Base-by-base conservation (phyloP, 2,797 vertebrate species). In the Aeoliscus strigatus region DNA sequence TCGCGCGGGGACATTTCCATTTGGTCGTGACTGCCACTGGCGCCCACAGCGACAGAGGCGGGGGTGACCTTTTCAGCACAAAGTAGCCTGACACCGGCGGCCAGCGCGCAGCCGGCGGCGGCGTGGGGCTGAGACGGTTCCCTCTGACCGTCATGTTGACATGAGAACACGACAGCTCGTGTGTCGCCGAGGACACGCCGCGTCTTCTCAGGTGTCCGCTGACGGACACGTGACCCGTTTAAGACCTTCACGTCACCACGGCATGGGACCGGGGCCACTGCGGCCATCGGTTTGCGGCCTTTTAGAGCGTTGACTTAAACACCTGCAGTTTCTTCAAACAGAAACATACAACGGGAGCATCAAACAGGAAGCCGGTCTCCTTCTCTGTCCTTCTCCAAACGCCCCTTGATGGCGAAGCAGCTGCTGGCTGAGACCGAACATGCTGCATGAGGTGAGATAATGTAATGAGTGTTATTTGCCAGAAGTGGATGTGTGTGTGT, bases 1-100 rank as follows among this genome's bases (percentile, higher is more conserved):
- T 75, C 27, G 44, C 47, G 41, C 2, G 3, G 70, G 73, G 73
- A 74, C 64, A 60, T 78, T 72, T 74, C 39, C 49, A 64, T 73
- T 70, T 59, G 35, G 16, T 39, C 12, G 34, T 34, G 44, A 39
- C 52, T 25, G 60, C 68, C 43, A 39, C 47, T 11, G 60, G 43
- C 50, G 17, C 47, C 72, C 33, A 9, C 51, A 3, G 59, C 70
- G 55, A 34, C 58, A 1, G 32, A 32, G 38, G 41, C 55, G 12
- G 9, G n/a, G 31, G 1, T 75, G 72, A 79, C 77, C 77, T 80
- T 77, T 64, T 41, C 58, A 24, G 21, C 38, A 54, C n/a, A 27
- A 21, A 48, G 56, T n/a, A 29, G 35, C 41, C 12, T 44, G 46
- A 53, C 60, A 66, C 52, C 63, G 18, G 43, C 33, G 45, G 36